Percentiles rank a stretch among this genome's conserved stretches.
Evolutionary conservation across 2,113 vertebrate genomes (phyloP).

Genomic region (Quiscalus mexicanus): DNA sequence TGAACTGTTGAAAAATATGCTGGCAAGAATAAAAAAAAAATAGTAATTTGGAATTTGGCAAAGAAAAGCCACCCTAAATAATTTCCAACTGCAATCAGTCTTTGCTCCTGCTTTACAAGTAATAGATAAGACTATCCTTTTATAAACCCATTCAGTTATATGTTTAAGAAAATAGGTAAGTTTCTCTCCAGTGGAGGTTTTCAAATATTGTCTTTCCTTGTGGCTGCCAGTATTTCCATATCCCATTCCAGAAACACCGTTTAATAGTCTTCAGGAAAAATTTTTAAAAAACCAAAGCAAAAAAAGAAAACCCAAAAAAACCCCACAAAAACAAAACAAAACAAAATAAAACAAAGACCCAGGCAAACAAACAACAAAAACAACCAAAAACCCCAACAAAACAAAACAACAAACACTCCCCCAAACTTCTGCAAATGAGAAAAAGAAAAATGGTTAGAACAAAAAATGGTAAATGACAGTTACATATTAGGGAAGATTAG

Average conservation of each 20-base stretch:
- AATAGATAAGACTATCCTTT: background rate
- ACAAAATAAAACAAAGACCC: too few relatives aligned
- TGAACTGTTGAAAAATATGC: conserved; percentile 19
- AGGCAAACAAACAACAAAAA: background rate
- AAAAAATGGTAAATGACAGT: background rate
- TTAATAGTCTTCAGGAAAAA: background rate
- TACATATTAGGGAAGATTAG: background rate
- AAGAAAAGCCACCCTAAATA: conserved; percentile 21
- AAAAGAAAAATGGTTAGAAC: background rate
- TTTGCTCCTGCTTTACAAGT: conserved; percentile 5
- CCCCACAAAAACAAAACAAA: background rate
- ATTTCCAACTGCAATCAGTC: conserved; percentile 19
- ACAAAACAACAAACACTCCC: background rate
- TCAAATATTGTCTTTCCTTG: background rate
- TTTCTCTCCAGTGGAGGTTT: background rate
- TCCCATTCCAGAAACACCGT: background rate
- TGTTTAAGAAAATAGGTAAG: background rate
- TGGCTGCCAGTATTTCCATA: background rate
- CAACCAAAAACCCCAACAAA: too few relatives aligned
- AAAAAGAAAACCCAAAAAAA: background rate
- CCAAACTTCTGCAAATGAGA: background rate
- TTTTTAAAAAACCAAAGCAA: too few relatives aligned
- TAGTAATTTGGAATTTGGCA: background rate
- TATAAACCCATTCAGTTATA: background rate
- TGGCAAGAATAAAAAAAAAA: conserved; percentile 9